A percentile compares a stretch with the other conserved stretches of the same genome.
Conservation (phyloP, 2,888 invertebrate genomes). For the Oligia latruncula region DNA sequence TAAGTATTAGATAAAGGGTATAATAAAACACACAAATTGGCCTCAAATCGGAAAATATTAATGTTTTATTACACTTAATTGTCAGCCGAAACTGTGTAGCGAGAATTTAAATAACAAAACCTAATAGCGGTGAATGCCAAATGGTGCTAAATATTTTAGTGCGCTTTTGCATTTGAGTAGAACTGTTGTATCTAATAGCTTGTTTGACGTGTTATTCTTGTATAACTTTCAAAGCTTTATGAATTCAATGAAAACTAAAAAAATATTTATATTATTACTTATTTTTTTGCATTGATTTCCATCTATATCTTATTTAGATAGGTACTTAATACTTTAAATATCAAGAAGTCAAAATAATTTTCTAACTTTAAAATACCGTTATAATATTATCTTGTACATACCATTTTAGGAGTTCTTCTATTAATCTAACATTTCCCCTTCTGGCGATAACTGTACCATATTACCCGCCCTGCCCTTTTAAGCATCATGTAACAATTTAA, state of each 20-base stretch:
- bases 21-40: constrained; percentile 67
- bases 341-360: neutral
- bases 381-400: neutral
- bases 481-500: constrained; percentile 56
- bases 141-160: constrained; percentile 44
- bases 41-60: constrained; percentile 61
- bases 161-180: constrained; percentile 11
- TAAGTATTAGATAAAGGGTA: constrained; percentile 63
- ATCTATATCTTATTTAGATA: neutral
- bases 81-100: constrained; percentile 47
- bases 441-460: constrained; percentile 6
- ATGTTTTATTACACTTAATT: constrained; percentile 73
- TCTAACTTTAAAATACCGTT: neutral
- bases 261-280: neutral
- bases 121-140: constrained; percentile 28
- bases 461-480: constrained; percentile 26
- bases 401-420: neutral
- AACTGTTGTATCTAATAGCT: constrained; percentile 15
- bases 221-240: neutral
- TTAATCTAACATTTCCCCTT: neutral
- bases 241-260: neutral
- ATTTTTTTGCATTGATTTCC: neutral
- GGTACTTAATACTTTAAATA: neutral
- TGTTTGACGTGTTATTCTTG: constrained; percentile 2
- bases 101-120: constrained; percentile 23